These are phyloP conservation scores for Thymelicus sylvestris DNA, from an alignment of 2,888 invertebrate species.

Conservation along the genomic window DNA sequence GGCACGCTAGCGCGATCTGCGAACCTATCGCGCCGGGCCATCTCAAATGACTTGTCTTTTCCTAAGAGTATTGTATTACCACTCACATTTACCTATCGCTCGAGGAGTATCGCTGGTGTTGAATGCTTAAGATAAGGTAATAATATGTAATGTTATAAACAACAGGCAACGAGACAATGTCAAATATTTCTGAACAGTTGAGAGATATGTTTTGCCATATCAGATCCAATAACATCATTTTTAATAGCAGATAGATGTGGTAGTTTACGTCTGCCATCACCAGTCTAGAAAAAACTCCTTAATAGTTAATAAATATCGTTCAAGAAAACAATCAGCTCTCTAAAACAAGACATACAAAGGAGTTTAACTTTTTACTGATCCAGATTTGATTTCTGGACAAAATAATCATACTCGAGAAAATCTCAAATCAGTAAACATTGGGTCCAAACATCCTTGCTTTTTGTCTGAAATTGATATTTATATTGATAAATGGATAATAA, in stretches of 20 bases:
- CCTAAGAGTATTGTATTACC: slow-evolving; percentile 30
- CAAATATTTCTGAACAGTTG: too few relatives aligned
- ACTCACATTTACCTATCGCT: slow-evolving; percentile 1
- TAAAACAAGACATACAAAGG: slow-evolving; percentile 14
- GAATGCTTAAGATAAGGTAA: slow-evolving; percentile 3
- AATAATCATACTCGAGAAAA: slow-evolving; percentile 25
- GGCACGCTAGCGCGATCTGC: slow-evolving; percentile 34
- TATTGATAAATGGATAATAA: slow-evolving; percentile 27
- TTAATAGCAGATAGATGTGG: too few relatives aligned
- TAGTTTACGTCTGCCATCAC: too few relatives aligned
- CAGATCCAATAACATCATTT: too few relatives aligned
- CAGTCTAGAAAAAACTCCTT: too few relatives aligned
- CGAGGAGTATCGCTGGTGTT: background rate
- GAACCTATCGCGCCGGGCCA: slow-evolving; percentile 18
- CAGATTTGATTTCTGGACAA: slow-evolving; percentile 13
- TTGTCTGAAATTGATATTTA: slow-evolving; percentile 36
- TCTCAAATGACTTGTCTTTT: slow-evolving; percentile 31
- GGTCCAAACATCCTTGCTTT: slow-evolving; percentile 18
- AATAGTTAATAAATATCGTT: background rate
- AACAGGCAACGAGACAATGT: too few relatives aligned
- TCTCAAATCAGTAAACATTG: slow-evolving; percentile 26
- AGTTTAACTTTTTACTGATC: slow-evolving; percentile 6
- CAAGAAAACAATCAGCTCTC: slow-evolving; percentile 13
- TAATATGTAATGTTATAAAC: slow-evolving; percentile 1
- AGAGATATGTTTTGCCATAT: too few relatives aligned